Evolutionary conservation across 2,888 invertebrate genomes (phyloP).

Genomic region (Trachelus tabidus): DNA sequence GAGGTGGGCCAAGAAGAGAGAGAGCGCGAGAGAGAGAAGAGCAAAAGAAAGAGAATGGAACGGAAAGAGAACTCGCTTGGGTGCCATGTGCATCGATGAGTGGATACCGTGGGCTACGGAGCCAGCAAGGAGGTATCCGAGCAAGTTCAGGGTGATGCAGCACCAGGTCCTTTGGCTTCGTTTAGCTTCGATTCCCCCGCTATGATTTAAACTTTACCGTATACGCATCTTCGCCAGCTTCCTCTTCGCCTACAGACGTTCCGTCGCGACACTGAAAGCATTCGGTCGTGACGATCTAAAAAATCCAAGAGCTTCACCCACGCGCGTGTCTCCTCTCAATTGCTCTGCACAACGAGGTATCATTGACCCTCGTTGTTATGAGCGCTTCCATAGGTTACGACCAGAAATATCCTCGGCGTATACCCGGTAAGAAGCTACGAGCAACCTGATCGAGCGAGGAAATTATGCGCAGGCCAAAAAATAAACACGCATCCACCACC

Average conservation of each 20-base stretch:
- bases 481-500: not conserved
- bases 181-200: slow-evolving; percentile 27
- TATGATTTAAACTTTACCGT: not conserved
- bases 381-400: not conserved
- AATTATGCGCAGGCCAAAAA: not conserved
- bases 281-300: slow-evolving; percentile 48
- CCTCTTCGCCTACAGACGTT: slow-evolving; percentile 6
- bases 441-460: not conserved
- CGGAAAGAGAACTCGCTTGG: slow-evolving; percentile 43
- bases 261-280: not conserved
- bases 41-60: slow-evolving; percentile 25
- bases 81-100: slow-evolving; percentile 57
- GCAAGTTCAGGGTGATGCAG: slow-evolving; percentile 57
- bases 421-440: not conserved
- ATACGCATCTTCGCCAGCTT: not conserved
- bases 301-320: slow-evolving; percentile 49
- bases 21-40: slow-evolving; percentile 14
- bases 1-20: slow-evolving; percentile 16
- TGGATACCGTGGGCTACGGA: slow-evolving; percentile 42
- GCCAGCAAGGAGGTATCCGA: slow-evolving; percentile 53
- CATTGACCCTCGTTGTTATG: slow-evolving; percentile 30
- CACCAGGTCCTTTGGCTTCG: slow-evolving; percentile 23
- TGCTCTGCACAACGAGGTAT: slow-evolving; percentile 63
- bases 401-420: not conserved
- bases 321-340: slow-evolving; percentile 60